A percentile compares a stretch with the other conserved stretches of the same genome.
Evolutionary conservation across 2,888 invertebrate species (phyloP).

Genomic region (Sceliomorpha sp.): DNA sequence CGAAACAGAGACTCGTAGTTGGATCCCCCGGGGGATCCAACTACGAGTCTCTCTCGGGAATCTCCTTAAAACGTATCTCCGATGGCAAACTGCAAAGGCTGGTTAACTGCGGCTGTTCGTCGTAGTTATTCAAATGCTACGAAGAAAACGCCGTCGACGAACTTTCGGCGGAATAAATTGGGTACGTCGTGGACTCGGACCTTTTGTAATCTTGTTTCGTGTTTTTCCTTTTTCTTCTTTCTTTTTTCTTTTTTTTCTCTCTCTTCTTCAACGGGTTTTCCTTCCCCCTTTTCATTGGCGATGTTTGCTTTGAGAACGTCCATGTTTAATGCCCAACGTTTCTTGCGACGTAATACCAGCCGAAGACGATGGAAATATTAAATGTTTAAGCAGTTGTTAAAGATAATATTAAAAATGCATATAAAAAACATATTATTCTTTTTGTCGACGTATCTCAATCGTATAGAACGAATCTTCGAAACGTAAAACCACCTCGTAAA

Average conservation of each 20-base stretch:
- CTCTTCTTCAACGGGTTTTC: too few relatives aligned
- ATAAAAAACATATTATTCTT: too few relatives aligned
- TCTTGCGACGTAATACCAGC: too few relatives aligned
- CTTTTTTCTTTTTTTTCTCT: not conserved
- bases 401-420: too few relatives aligned
- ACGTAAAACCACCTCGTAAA: too few relatives aligned
- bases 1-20: conserved; percentile 53
- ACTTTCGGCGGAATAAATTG: conserved; percentile 20
- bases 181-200: conserved; percentile 4
- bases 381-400: too few relatives aligned
- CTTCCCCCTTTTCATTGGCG: too few relatives aligned
- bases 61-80: conserved; percentile 45
- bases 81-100: conserved; percentile 39
- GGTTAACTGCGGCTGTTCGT: conserved; percentile 42
- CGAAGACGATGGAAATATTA: too few relatives aligned
- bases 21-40: conserved; percentile 55
- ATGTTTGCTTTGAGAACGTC: not conserved
- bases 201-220: conserved; percentile 15
- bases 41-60: conserved; percentile 36
- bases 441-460: too few relatives aligned
- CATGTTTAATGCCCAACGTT: too few relatives aligned
- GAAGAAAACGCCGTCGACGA: conserved; percentile 1
- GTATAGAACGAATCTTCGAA: too few relatives aligned
- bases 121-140: conserved; percentile 25
- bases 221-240: not conserved